phyloP scores from a whole-genome alignment of 2,797 vertebrate species.

The Aselliscus stoliczkanus region DNA sequence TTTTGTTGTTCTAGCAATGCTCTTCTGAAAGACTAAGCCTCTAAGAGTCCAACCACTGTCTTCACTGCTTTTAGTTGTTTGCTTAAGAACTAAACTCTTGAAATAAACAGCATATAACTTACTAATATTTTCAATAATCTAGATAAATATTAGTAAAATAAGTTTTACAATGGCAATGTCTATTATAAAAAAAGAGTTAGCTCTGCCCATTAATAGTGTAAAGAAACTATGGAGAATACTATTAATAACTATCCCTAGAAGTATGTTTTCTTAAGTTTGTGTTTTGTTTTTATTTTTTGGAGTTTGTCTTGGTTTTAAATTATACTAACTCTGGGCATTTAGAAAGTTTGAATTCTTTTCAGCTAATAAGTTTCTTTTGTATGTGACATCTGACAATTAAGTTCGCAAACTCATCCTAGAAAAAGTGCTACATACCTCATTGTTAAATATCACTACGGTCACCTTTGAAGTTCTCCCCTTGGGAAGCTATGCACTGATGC shows the following conservation, averaged over 20 bases:
- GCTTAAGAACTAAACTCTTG: neutral
- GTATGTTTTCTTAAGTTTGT: neutral
- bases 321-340: neutral
- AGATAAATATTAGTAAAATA: constrained; percentile 13
- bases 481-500: too few species aligned
- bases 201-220: neutral
- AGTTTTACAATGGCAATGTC: neutral
- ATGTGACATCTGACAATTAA: too few species aligned
- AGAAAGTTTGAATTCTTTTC: constrained; percentile 2
- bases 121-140: constrained; percentile 18
- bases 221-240: constrained; percentile 12
- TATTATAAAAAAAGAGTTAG: neutral
- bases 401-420: too few species aligned
- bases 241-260: neutral
- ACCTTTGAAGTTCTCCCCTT: too few species aligned
- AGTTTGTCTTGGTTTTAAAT: constrained; percentile 26
- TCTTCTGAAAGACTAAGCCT: constrained; percentile 9
- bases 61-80: neutral
- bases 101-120: neutral
- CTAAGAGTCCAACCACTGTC: neutral
- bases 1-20: neutral
- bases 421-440: too few species aligned
- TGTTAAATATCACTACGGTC: too few species aligned
- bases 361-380: neutral
- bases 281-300: neutral